Conservation (phyloP, 92 coral and sea anemone genomes). For the Palythoa caribaeorum region DNA sequence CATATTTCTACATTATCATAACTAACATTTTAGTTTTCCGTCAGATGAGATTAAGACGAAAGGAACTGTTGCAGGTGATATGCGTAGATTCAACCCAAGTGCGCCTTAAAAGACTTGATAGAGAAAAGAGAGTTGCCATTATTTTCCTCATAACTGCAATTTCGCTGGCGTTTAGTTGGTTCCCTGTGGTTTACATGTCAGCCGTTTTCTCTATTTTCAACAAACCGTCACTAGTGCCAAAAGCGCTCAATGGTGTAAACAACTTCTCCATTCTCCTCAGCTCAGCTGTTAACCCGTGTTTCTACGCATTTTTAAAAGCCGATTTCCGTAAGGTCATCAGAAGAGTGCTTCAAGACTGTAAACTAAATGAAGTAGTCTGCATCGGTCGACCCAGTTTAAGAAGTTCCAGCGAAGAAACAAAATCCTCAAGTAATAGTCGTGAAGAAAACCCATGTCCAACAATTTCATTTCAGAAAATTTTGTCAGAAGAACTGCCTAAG, state of each 20-base stretch:
- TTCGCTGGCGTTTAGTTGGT: constrained; percentile 29
- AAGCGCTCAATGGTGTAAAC: background rate
- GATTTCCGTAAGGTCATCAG: background rate
- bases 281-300: background rate
- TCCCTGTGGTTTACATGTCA: constrained; percentile 32
- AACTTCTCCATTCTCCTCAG: background rate
- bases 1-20: constrained; percentile 6
- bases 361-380: background rate
- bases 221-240: constrained; percentile 24
- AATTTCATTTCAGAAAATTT: background rate
- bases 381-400: background rate
- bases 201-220: background rate
- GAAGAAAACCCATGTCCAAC: background rate
- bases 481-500: background rate
- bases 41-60: background rate
- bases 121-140: constrained; percentile 11
- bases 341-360: background rate
- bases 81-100: constrained; percentile 20
- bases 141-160: constrained; percentile 8
- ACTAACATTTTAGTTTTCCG: constrained; percentile 23
- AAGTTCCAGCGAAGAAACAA: background rate
- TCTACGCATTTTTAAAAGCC: background rate
- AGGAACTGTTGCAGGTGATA: background rate
- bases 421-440: background rate
- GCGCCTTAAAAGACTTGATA: constrained; percentile 22